These are phyloP conservation scores for Drosophila insularis DNA, from an alignment of 1,140 invertebrate species.

Conservation along the genomic window DNA sequence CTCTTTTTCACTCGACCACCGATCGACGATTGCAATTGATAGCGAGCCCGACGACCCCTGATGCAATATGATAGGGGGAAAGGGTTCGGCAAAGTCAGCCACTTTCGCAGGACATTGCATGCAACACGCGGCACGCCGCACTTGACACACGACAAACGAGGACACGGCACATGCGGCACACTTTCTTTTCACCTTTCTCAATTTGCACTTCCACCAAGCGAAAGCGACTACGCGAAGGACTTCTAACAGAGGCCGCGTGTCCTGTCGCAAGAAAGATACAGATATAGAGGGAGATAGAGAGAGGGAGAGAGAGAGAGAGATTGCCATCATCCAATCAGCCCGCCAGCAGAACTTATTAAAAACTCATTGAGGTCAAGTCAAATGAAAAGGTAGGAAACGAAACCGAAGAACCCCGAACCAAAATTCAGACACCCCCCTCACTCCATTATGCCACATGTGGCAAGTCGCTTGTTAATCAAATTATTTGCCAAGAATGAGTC, in stretches of 20 bases:
- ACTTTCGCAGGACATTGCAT: conserved; percentile 58
- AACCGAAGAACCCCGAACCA: too few species aligned
- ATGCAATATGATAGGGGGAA: not conserved
- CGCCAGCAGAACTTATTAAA: conserved; percentile 61
- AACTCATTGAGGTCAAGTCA: conserved; percentile 61
- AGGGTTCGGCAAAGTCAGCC: not conserved
- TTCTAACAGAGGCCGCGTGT: conserved; percentile 15
- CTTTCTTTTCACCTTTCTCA: conserved; percentile 43
- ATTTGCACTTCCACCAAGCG: not conserved
- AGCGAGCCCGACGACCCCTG: conserved; percentile 11
- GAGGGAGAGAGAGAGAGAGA: conserved; percentile 42
- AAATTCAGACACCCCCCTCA: too few species aligned
- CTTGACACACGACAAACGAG: not conserved
- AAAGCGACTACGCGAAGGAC: not conserved
- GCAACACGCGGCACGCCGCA: not conserved
- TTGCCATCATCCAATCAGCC: conserved; percentile 71
- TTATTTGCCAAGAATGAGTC: too few species aligned
- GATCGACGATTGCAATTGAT: conserved; percentile 39
- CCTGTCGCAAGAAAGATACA: conserved; percentile 34
- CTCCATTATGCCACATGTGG: too few species aligned
- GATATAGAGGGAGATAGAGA: too few species aligned
- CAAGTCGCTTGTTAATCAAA: too few species aligned
- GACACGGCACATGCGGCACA: conserved; percentile 42
- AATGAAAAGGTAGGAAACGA: conserved; percentile 9
- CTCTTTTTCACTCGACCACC: conserved; percentile 16